A percentile compares a stretch with the other conserved stretches of the same genome.
Conservation (phyloP, 2,113 vertebrate genomes). For the Columba janthina region DNA sequence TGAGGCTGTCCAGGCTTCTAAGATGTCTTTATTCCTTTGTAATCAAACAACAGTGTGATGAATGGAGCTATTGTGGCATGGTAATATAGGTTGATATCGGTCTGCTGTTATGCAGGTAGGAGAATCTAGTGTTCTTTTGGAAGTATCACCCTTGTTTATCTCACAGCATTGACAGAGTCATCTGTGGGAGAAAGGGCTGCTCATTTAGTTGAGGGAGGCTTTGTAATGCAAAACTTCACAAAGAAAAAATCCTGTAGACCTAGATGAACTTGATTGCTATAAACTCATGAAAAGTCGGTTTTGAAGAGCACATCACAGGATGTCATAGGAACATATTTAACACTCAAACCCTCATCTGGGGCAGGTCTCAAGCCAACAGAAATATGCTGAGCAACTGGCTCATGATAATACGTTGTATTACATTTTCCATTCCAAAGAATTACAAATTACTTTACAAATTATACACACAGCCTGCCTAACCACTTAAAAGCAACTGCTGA, state of each 20-base stretch:
- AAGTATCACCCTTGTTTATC: background rate
- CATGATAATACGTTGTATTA: background rate
- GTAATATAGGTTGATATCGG: background rate
- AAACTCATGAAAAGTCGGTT: background rate
- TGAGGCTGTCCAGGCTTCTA: background rate
- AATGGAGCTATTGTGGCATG: background rate
- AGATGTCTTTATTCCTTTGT: background rate
- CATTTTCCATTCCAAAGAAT: background rate
- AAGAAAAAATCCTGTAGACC: background rate
- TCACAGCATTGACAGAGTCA: background rate
- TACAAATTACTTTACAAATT: conserved; percentile 24
- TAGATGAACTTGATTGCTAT: background rate
- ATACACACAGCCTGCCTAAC: background rate
- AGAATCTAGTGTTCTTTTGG: background rate
- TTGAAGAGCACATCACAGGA: background rate
- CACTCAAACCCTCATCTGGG: background rate
- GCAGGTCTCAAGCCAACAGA: background rate
- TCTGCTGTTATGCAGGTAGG: background rate
- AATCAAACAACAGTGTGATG: background rate
- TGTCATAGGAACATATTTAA: background rate
- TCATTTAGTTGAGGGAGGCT: background rate
- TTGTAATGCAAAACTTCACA: background rate
- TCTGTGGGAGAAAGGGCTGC: background rate
- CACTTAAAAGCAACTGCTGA: conserved; percentile 7
- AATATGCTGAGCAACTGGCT: background rate